Percentiles rank a stretch among this genome's conserved stretches.
These are phyloP conservation scores for Papilio gigon DNA, from an alignment of 2,888 invertebrate species.

Conservation along the genomic window DNA sequence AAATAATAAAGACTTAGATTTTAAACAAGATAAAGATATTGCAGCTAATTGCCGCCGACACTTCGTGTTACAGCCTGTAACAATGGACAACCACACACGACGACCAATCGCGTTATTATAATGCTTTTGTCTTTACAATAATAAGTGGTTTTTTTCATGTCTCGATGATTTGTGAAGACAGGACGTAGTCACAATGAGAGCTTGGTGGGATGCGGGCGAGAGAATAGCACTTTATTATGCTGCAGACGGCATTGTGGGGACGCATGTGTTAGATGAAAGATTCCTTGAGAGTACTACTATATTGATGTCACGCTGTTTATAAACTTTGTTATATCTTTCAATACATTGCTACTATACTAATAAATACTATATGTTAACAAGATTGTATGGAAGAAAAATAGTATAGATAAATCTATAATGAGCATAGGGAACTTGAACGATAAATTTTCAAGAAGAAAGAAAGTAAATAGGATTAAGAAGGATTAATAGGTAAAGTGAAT, in stretches of 20 bases:
- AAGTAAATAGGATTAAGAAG: slow-evolving; percentile 58
- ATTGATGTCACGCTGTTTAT: slow-evolving; percentile 20
- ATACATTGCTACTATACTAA: slow-evolving; percentile 6
- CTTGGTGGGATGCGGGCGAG: slow-evolving; percentile 75
- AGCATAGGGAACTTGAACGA: neutral
- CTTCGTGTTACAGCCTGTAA: slow-evolving; percentile 51
- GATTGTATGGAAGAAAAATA: slow-evolving; percentile 9
- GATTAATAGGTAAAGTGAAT: slow-evolving; percentile 66
- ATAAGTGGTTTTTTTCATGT: slow-evolving; percentile 65
- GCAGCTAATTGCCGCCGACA: slow-evolving; percentile 61
- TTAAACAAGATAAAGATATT: slow-evolving; percentile 58
- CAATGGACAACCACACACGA: slow-evolving; percentile 72
- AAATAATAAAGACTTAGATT: slow-evolving; percentile 47
- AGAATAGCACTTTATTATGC: slow-evolving; percentile 73
- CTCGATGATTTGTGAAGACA: slow-evolving; percentile 78
- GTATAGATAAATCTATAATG: neutral
- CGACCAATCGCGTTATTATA: slow-evolving; percentile 68
- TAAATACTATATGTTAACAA: slow-evolving; percentile 2
- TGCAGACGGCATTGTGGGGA: slow-evolving; percentile 64
- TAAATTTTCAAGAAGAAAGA: slow-evolving; percentile 44
- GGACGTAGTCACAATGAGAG: slow-evolving; percentile 73
- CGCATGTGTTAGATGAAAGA: slow-evolving; percentile 49
- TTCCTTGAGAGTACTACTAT: slow-evolving; percentile 35
- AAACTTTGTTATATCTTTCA: neutral
- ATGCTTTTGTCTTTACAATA: slow-evolving; percentile 71